Evolutionary conservation across 2,113 vertebrate genomes (phyloP), one percentile per base, ranked within the genome.

Genomic region (Tachysurus fulvidraco): DNA sequence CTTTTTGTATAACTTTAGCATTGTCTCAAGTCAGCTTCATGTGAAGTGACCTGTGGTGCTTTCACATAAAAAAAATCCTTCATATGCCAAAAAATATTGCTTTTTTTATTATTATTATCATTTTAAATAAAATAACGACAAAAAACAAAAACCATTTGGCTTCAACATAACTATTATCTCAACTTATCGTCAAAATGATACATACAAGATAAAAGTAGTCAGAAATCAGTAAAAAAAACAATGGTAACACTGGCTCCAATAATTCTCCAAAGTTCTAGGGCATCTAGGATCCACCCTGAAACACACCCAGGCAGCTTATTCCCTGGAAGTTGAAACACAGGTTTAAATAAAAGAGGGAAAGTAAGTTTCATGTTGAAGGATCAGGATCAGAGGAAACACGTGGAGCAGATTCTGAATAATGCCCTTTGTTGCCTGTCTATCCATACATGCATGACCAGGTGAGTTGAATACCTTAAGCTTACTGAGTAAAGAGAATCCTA

Each of bases 341-440:
- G 67, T n/a, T 36, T 5, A 19, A 54, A 52, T 11, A 84, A 55
- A 81, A 50, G 36, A 50, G 28, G 57, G 83, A 10, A 60, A 86
- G 78, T 52, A 46, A 50, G 60, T 28, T 50, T 41, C 25, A 84
- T 10, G 5, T 41, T 73, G 57, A 12, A 78, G 78, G 46, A 55
- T 65, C 19, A 67, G 46, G 44, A 76, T 83, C 62, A 81, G 41
- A 74, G 52, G 41, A 69, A 46, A 36, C 62, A 12, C 65, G 41
- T 12, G 69, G 78, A 44, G 62, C 44, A 54, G 50, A 73, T 10
- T 30, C 46, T 90, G 59, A 90, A 87, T 89, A 76, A 87, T 86
- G 85, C 81, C 59, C 80, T 86, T 71, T 85, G 44, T 59, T 84
- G 59, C 85, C 65, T 86, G 44, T 59, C 83, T 44, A 7, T 65